phyloP scores from a whole-genome alignment of 2,888 invertebrate species.

The Ethmia dodecea region DNA sequence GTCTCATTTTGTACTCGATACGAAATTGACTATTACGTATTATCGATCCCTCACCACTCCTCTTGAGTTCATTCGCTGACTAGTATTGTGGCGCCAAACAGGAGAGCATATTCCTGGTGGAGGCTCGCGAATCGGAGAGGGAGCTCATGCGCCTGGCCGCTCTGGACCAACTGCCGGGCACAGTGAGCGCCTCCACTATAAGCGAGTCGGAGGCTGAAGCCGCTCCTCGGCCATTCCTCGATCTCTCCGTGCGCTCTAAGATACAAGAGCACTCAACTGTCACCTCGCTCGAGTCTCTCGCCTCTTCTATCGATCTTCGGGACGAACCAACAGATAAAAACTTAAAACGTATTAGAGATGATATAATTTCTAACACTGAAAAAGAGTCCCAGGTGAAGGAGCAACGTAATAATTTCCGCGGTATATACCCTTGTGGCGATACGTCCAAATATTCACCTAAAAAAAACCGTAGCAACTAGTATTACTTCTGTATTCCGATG shows the following conservation, averaged over 20 bases:
- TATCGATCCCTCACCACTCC: too few species aligned
- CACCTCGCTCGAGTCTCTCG: slow-evolving; percentile 76
- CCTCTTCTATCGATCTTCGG: slow-evolving; percentile 47
- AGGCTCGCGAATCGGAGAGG: slow-evolving; percentile 86
- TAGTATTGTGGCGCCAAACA: slow-evolving; percentile 32
- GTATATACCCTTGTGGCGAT: slow-evolving; percentile 45
- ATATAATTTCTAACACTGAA: slow-evolving; percentile 35
- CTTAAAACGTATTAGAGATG: slow-evolving; percentile 44
- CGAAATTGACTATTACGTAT: too few species aligned
- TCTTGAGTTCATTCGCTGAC: too few species aligned
- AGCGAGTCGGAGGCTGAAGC: slow-evolving; percentile 15
- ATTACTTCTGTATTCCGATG: too few species aligned
- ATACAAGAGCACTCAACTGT: slow-evolving; percentile 60
- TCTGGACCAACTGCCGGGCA: slow-evolving; percentile 30
- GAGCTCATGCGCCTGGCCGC: slow-evolving; percentile 69
- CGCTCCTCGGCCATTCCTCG: slow-evolving; percentile 33
- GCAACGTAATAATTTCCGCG: slow-evolving; percentile 41
- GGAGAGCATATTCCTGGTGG: slow-evolving; percentile 90
- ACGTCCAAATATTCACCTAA: slow-evolving; percentile 34
- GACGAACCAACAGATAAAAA: slow-evolving; percentile 35
- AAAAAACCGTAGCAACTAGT: slow-evolving; percentile 33
- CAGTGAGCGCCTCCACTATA: slow-evolving; percentile 20
- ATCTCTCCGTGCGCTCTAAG: slow-evolving; percentile 39
- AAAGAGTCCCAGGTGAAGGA: slow-evolving; percentile 61
- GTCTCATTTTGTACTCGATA: too few species aligned